Evolutionary conservation across 2,888 invertebrate species (phyloP).

Genomic region (Thumatha senex): DNA sequence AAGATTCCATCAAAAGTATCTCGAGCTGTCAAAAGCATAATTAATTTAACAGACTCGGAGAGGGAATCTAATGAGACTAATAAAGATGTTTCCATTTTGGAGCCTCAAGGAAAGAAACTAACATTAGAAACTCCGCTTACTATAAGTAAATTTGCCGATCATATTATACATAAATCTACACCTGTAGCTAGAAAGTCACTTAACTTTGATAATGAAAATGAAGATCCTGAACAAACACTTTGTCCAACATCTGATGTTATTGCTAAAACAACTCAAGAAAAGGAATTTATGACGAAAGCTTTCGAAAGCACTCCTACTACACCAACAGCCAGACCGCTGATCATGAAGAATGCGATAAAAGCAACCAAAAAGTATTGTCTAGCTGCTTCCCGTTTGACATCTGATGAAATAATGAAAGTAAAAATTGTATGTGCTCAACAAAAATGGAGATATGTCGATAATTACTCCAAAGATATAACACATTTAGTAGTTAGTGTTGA

Average conservation of each 20-base stretch:
- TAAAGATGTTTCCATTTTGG: constrained; percentile 48
- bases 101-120: constrained; percentile 34
- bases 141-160: constrained; percentile 64
- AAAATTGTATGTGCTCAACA: constrained; percentile 54
- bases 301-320: constrained; percentile 57
- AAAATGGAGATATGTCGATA: constrained; percentile 59
- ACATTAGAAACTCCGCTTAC: constrained; percentile 62
- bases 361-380: constrained; percentile 46
- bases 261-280: constrained; percentile 68
- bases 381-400: constrained; percentile 62
- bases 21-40: constrained; percentile 40
- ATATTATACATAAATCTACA: constrained; percentile 70
- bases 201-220: constrained; percentile 52
- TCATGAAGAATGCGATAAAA: constrained; percentile 26
- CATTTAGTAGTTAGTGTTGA: constrained; percentile 75
- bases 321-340: constrained; percentile 33
- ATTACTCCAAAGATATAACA: constrained; percentile 62
- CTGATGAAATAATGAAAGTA: constrained; percentile 48
- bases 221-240: constrained; percentile 58
- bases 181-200: constrained; percentile 71
- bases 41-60: constrained; percentile 52
- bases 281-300: constrained; percentile 65
- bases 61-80: constrained; percentile 39
- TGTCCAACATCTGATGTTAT: constrained; percentile 50
- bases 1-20: constrained; percentile 22